Evolutionary conservation across 2,113 vertebrate genomes (phyloP).

Genomic region (Illadopsis cleaveri): DNA sequence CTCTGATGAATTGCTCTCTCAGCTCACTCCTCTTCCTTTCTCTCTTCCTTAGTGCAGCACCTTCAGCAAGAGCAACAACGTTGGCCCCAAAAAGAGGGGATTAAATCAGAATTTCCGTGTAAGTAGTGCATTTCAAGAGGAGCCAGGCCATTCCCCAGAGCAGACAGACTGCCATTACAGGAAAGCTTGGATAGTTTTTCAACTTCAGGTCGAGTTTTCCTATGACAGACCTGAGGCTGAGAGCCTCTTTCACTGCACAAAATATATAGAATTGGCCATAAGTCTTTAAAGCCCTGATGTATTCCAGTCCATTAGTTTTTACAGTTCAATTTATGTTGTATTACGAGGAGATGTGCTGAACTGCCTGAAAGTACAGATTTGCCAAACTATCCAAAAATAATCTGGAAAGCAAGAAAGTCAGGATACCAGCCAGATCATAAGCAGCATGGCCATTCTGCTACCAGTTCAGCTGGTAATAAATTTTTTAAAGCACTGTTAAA

Average conservation of each 20-base stretch:
- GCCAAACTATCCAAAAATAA: conserved; percentile 66
- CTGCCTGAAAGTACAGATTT: conserved; percentile 53
- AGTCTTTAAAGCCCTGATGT: conserved; percentile 68
- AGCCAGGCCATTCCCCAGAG: neutral
- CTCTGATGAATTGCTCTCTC: neutral
- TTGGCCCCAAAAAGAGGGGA: neutral
- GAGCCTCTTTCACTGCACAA: conserved; percentile 27
- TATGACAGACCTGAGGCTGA: conserved; percentile 15
- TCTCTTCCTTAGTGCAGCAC: neutral
- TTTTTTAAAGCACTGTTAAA: conserved; percentile 50
- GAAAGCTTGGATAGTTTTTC: conserved; percentile 9
- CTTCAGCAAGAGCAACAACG: neutral
- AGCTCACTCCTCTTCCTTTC: neutral
- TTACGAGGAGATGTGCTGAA: conserved; percentile 66
- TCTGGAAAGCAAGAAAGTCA: conserved; percentile 29
- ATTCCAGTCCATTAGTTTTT: conserved; percentile 72
- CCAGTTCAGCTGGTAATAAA: conserved; percentile 17
- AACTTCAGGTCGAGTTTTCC: conserved; percentile 1
- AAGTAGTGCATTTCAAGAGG: neutral
- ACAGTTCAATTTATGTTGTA: conserved; percentile 67
- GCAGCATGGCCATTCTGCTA: conserved; percentile 14
- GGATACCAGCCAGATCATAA: conserved; percentile 35
- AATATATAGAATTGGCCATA: conserved; percentile 58
- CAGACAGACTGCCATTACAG: neutral
- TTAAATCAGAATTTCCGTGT: neutral